Evolutionary conservation across 2,888 invertebrate genomes (phyloP).

Genomic region (Colostygia pectinataria): DNA sequence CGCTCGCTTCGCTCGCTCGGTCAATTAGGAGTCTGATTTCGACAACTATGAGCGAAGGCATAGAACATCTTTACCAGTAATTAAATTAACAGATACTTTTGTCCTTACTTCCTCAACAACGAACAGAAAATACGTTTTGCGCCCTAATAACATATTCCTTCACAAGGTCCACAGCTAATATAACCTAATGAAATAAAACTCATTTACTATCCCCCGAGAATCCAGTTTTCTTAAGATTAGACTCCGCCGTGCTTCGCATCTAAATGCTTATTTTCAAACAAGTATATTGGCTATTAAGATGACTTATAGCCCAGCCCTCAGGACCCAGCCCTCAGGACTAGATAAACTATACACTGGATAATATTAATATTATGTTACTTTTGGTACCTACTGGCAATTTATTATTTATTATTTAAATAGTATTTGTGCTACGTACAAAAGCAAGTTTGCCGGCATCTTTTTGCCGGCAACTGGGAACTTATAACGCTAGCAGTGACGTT

Average conservation of each 20-base stretch:
- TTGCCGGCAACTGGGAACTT: no score
- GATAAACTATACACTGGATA: conserved; percentile 33
- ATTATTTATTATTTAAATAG: no score
- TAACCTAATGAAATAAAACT: conserved; percentile 23
- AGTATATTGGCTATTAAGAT: conserved; percentile 36
- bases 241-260: conserved; percentile 30
- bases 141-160: conserved; percentile 16
- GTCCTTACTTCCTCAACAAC: conserved; percentile 6
- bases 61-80: no score
- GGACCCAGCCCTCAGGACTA: conserved; percentile 17
- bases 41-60: no score
- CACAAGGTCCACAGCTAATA: conserved; percentile 7
- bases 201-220: conserved; percentile 25
- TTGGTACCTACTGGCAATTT: no score
- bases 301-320: conserved; percentile 22
- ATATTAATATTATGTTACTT: conserved; percentile 26
- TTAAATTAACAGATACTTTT: conserved; percentile 5
- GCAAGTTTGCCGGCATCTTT: no score
- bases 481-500: no score
- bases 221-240: conserved; percentile 32
- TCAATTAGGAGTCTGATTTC: no score
- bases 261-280: conserved; percentile 25
- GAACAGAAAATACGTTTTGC: conserved; percentile 1
- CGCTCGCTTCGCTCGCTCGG: no score
- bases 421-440: no score